phyloP scores from a whole-genome alignment of 1,140 invertebrate genomes.

The Drosophila pseudoobscura region DNA sequence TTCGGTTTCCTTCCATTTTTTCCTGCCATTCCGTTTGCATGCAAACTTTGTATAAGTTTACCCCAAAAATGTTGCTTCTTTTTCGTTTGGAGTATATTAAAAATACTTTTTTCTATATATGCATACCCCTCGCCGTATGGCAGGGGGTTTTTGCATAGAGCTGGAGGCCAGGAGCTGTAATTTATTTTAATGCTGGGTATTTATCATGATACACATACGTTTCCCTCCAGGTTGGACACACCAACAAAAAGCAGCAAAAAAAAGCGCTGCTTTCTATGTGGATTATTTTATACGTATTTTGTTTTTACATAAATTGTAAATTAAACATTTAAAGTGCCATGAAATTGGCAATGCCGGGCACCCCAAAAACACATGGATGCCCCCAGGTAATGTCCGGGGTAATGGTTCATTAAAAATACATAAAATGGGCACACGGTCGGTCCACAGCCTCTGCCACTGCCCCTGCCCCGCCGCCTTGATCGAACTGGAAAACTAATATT shows the following conservation, averaged over 20 bases:
- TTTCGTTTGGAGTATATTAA: constrained; percentile 57
- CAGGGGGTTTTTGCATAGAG: constrained; percentile 13
- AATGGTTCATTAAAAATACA: constrained; percentile 69
- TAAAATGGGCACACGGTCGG: constrained; percentile 60
- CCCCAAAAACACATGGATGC: constrained; percentile 64
- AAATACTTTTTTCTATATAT: constrained; percentile 55
- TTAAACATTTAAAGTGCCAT: constrained; percentile 81
- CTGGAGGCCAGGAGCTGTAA: constrained; percentile 60
- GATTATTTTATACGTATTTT: constrained; percentile 41
- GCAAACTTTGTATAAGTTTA: constrained; percentile 50
- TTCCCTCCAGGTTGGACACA: constrained; percentile 8
- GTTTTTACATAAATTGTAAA: constrained; percentile 78
- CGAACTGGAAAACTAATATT: constrained; percentile 80
- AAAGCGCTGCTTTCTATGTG: constrained; percentile 28
- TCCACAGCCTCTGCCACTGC: background rate
- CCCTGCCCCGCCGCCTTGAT: background rate
- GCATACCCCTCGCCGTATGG: no score
- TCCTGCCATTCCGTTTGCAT: constrained; percentile 50
- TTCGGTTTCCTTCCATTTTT: constrained; percentile 28
- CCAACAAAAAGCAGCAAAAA: constrained; percentile 26
- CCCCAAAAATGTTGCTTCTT: constrained; percentile 6
- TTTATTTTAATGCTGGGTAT: constrained; percentile 82
- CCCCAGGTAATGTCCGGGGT: constrained; percentile 31
- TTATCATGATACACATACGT: constrained; percentile 67
- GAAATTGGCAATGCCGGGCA: constrained; percentile 56